Percentiles rank a stretch among this genome's conserved stretches.
These are phyloP conservation scores for Trididemnum nubilum DNA, from an alignment of 23 tunicate genomes.

Conservation along the genomic window DNA sequence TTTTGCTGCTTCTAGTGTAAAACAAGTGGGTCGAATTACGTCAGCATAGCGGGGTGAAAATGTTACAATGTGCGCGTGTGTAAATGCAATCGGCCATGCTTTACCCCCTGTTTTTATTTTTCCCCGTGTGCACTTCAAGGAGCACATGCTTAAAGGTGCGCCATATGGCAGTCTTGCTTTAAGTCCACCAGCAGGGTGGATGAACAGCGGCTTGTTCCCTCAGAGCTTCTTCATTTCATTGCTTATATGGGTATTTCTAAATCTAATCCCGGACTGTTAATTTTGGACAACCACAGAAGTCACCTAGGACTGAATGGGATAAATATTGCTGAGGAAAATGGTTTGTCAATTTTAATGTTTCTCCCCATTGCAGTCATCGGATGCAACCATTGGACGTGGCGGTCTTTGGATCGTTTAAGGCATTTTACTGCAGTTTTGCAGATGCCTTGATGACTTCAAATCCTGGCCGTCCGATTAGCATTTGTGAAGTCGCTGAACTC, in stretches of 20 bases:
- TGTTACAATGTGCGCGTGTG: slow-evolving; percentile 26
- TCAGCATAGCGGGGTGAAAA: slow-evolving; percentile 30
- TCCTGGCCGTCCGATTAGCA: slow-evolving; percentile 5
- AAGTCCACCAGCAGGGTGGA: slow-evolving; percentile 26
- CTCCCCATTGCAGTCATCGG: slow-evolving; percentile 57
- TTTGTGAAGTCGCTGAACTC: slow-evolving; percentile 39
- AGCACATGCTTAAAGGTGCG: slow-evolving; percentile 11
- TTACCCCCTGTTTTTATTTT: slow-evolving; percentile 12
- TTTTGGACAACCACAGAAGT: too few relatives aligned
- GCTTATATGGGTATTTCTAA: slow-evolving; percentile 21
- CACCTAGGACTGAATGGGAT: slow-evolving; percentile 15
- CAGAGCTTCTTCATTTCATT: too few relatives aligned
- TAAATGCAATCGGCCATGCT: slow-evolving; percentile 41
- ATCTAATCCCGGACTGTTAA: slow-evolving; percentile 28
- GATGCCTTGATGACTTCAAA: too few relatives aligned
- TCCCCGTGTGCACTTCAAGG: slow-evolving; percentile 23
- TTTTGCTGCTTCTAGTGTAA: slow-evolving; percentile 1
- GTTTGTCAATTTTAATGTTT: slow-evolving; percentile 39
- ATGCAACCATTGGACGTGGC: too few relatives aligned
- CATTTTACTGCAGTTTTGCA: too few relatives aligned
- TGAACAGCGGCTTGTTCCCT: slow-evolving; percentile 26
- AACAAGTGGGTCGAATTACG: slow-evolving; percentile 38
- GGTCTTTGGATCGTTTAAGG: too few relatives aligned
- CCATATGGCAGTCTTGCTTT: slow-evolving; percentile 36
- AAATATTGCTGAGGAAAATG: slow-evolving; percentile 25